Conservation (phyloP, 23 tunicate species). For the Diplosoma virens region DNA sequence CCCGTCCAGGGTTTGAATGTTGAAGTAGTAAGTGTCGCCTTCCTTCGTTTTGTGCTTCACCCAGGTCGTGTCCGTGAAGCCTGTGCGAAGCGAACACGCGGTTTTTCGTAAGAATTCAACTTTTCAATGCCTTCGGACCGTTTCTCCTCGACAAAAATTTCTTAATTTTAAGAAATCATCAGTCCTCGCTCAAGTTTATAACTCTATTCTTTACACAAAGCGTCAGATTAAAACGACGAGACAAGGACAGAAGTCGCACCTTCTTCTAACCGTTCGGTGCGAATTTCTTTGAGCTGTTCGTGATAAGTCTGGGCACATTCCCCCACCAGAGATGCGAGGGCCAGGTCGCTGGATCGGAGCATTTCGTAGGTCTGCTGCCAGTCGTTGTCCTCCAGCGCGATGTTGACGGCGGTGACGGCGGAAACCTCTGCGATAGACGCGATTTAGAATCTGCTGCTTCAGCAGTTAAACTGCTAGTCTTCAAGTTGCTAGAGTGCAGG, state of each 20-base stretch:
- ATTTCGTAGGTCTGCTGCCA: slow-evolving; percentile 81
- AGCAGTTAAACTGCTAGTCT: too few species aligned
- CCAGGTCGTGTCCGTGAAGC: slow-evolving; percentile 73
- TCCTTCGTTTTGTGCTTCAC: slow-evolving; percentile 71
- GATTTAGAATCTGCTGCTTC: too few species aligned
- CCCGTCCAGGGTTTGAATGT: slow-evolving; percentile 81
- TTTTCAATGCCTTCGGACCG: too few species aligned
- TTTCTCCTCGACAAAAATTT: too few species aligned
- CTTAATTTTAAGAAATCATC: too few species aligned
- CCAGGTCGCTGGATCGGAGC: slow-evolving; percentile 68
- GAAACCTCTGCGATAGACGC: slow-evolving; percentile 95
- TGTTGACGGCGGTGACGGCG: slow-evolving; percentile 94
- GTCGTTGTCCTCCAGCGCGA: slow-evolving; percentile 75
- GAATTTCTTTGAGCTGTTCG: slow-evolving; percentile 72
- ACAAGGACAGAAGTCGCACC: slow-evolving; percentile 42
- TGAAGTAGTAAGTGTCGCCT: slow-evolving; percentile 88
- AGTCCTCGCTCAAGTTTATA: neutral
- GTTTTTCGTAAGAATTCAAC: too few species aligned
- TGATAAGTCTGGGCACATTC: slow-evolving; percentile 91
- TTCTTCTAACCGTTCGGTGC: slow-evolving; percentile 69
- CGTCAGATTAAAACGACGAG: neutral
- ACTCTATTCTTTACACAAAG: neutral
- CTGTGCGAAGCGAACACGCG: too few species aligned
- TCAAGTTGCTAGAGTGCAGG: too few species aligned
- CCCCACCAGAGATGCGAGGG: slow-evolving; percentile 51